These are phyloP conservation scores for Hydraecia micacea DNA, from an alignment of 2,888 invertebrate species.

Conservation along the genomic window DNA sequence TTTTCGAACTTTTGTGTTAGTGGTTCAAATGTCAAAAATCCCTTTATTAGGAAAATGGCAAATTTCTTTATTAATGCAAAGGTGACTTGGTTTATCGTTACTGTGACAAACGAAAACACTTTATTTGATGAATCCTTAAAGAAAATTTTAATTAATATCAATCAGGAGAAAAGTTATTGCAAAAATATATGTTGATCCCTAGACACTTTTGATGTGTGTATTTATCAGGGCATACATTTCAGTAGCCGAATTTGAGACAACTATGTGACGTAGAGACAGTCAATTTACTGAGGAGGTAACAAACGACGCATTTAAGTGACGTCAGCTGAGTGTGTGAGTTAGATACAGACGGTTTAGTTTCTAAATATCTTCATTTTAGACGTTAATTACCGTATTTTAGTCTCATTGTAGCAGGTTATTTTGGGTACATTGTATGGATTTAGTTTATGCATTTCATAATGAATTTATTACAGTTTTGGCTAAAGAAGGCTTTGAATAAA, in stretches of 20 bases:
- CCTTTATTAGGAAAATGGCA: too few species aligned
- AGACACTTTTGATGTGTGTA: too few species aligned
- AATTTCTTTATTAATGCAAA: too few species aligned
- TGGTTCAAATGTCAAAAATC: too few species aligned
- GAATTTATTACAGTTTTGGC: neutral
- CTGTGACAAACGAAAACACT: too few species aligned
- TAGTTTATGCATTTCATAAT: slow-evolving; percentile 2
- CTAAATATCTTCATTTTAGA: slow-evolving; percentile 36
- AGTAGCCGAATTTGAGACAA: slow-evolving; percentile 46
- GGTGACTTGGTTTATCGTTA: too few species aligned
- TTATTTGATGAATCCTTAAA: too few species aligned
- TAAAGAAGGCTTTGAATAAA: neutral
- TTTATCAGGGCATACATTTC: slow-evolving; percentile 44
- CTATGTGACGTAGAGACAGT: slow-evolving; percentile 47
- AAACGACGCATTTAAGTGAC: slow-evolving; percentile 48
- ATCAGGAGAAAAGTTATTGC: too few species aligned
- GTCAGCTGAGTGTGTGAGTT: slow-evolving; percentile 35
- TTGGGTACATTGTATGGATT: neutral
- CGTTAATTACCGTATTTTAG: slow-evolving; percentile 24
- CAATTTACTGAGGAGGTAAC: slow-evolving; percentile 52
- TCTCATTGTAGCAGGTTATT: slow-evolving; percentile 13
- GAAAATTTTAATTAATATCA: too few species aligned
- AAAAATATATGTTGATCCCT: too few species aligned
- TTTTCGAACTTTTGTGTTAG: too few species aligned
- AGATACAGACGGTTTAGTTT: slow-evolving; percentile 27